These are phyloP conservation scores for Nothura maculosa DNA, from an alignment of 2,797 vertebrate genomes.

Conservation along the genomic window DNA sequence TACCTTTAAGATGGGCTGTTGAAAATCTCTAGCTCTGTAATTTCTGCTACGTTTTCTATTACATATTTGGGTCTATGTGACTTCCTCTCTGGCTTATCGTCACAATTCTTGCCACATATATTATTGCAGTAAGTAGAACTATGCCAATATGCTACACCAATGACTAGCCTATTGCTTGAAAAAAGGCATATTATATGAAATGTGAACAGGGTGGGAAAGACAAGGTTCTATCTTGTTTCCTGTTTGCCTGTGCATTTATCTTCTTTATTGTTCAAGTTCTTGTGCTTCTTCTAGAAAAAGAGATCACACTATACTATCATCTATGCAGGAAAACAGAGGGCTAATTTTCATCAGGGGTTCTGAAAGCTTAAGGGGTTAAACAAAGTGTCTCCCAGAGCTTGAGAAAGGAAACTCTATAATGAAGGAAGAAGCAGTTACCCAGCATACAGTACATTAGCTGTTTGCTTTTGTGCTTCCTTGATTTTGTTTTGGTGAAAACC, in stretches of 20 bases:
- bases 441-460: neutral
- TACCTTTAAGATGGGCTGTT: neutral
- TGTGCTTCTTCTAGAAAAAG: neutral
- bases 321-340: neutral
- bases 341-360: neutral
- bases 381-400: neutral
- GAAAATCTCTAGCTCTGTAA: neutral
- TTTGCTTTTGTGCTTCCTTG: neutral
- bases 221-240: rapidly evolving
- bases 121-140: neutral
- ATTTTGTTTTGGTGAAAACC: neutral
- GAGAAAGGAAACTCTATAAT: neutral
- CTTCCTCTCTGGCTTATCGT: neutral
- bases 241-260: rapidly evolving
- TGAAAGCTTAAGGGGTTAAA: neutral
- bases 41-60: neutral
- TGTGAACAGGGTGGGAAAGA: neutral
- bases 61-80: neutral
- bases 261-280: neutral
- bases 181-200: neutral
- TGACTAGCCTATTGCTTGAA: neutral
- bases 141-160: neutral
- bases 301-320: neutral
- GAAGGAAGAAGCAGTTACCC: neutral
- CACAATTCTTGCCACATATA: neutral